Evolutionary conservation across 2,113 vertebrate genomes (phyloP), one percentile per base, ranked within the genome.

Genomic region (Phyllostomus discolor): DNA sequence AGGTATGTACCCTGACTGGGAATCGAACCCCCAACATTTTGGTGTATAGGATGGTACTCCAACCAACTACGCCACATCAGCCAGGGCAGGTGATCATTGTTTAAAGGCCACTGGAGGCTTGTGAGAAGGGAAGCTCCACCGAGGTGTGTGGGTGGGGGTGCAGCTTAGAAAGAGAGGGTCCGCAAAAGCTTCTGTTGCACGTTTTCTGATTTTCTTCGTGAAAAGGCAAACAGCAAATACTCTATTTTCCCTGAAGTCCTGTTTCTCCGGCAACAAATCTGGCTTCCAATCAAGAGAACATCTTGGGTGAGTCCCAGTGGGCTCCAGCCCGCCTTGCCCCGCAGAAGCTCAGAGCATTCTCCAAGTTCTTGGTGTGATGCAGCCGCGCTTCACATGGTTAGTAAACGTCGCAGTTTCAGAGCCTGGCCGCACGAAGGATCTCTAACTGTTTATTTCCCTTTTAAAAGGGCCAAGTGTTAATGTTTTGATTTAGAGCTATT

Each of bases 381-480:
- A 59, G 70, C n/a, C 52, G 1, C 22, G 48, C 52, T 14, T 48
- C 48, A 88, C 41, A 28, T 50, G n/a, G 31, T 76, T 48, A 70
- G 35, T 43, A 70, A 28, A 9, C 46, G 35, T 62, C 78, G 35
- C 24, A 91, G 16, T 38, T 64, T 38, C 7, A 54, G 14, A 93
- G 62, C 5, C 62, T 75, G 28, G 24, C 33, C 72, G 16, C 22
- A 10, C 5, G 48, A 54, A 38, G 52, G 10, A 81, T 84, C 72
- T 75, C 70, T 52, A 84, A 54, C 26, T 62, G 7, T n/a, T 75
- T 83, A 22, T 52, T 78, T 93, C 89, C 57, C 73, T 96, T 96
- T 85, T 80, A 38, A 95, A 48, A 78, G 35, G 64, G 16, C 20
- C 8, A 24, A 19, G 3, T 57, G 86, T 57, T 64, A 82, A 70